phyloP scores from a whole-genome alignment of 2,797 vertebrate genomes.

The Margarornis squamiger region DNA sequence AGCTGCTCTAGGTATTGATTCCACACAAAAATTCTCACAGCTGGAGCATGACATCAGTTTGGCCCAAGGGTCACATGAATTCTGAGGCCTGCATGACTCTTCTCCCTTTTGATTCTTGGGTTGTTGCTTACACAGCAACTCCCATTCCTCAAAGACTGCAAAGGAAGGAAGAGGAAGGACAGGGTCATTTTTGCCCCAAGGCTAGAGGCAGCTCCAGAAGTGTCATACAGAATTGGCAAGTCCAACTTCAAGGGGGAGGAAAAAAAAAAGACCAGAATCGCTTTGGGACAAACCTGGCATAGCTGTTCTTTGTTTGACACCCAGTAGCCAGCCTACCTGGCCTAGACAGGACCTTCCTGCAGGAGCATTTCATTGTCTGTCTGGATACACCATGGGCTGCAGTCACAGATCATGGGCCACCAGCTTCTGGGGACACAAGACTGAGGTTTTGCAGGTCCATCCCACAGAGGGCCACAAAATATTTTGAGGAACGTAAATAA shows the following conservation, averaged over 20 bases:
- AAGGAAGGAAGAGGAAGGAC: neutral
- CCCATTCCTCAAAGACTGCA: neutral
- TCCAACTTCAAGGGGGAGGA: neutral
- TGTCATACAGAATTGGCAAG: neutral
- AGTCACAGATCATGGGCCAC: neutral
- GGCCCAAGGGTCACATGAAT: neutral
- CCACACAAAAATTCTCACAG: neutral
- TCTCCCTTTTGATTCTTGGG: neutral
- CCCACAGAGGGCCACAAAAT: neutral
- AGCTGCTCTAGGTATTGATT: neutral
- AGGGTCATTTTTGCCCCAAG: neutral
- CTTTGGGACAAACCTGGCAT: neutral
- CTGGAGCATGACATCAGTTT: slow-evolving; percentile 5
- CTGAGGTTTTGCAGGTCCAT: neutral
- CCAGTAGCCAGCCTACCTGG: neutral
- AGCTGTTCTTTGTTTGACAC: neutral
- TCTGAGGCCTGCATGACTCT: neutral
- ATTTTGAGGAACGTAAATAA: neutral
- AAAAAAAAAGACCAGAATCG: neutral
- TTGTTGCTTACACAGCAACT: neutral
- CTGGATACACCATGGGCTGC: neutral
- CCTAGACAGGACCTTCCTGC: neutral
- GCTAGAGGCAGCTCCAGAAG: neutral
- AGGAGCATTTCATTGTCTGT: neutral
- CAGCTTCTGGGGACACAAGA: neutral